Base-by-base conservation (phyloP, 1,140 invertebrate genomes). In the Drosophila grimshawi region DNA sequence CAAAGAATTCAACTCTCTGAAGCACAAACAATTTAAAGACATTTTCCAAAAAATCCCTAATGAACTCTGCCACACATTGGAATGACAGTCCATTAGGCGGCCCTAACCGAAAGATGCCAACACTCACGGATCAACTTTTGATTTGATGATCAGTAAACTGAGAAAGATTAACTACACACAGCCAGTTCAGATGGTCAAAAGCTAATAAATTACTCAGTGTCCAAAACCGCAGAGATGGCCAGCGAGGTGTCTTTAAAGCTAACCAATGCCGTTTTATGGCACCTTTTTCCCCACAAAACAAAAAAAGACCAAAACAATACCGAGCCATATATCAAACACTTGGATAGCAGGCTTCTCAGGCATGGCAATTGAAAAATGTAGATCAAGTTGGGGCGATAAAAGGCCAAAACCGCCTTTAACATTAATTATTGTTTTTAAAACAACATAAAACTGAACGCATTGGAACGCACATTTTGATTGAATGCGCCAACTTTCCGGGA, bases 381-480 rank as follows among this genome's bases (percentile, higher is more conserved):
- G 85, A 88, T 88, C 85, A 88, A 80, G 76, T 83, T 83, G 85
- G 52, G 63, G 81, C 64, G 85, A 88, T 85, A 88, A 89, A 89
- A 78, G 63, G 70, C 71, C 74, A 69, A 62, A 59, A 71, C 74
- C 68, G 61, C 65, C 77, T 76, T 85, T 85, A 77, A 89, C 85
- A 88, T 88, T 88, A 88, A 88, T 88, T 88, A 88, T 88, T 89
- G 85, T 88, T 89, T 89, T 88, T 85, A 81, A 88, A 76, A 72
- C 76, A 45, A 76, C 82, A 81, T 81, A 81, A 81, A 81, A 69
- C 51, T 51, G 46, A 76, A 61, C 37, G 64, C 55, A 56, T 59
- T 66, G 61, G 62, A 70, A 41, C 56, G 41, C 74, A 86, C 83
- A 80, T 89, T 86, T 80, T 86, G 83, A 89, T 86, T 88, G 85